Evolutionary conservation across 37 sponge, comb jelly and placozoan species (phyloP).

Genomic region (Geodia barretti): DNA sequence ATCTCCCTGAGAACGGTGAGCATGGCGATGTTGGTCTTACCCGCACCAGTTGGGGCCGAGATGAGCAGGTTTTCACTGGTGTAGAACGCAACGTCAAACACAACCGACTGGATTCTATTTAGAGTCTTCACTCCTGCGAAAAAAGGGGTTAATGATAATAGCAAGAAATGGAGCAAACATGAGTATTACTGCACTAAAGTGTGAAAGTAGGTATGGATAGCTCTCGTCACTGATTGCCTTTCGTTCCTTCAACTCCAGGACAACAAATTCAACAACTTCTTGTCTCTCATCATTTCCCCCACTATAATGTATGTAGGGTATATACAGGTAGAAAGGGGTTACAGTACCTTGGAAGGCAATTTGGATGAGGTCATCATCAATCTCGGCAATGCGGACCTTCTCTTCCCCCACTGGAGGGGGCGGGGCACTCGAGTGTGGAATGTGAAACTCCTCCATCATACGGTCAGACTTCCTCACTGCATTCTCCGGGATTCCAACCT

Average conservation of each 20-base stretch:
- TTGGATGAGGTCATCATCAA: constrained; percentile 52
- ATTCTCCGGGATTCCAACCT: constrained; percentile 63
- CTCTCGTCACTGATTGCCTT: not conserved
- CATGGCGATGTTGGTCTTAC: constrained; percentile 99
- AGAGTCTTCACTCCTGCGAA: constrained; percentile 82
- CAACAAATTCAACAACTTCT: too few relatives aligned
- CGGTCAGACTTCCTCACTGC: constrained; percentile 33
- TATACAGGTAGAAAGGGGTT: too few relatives aligned
- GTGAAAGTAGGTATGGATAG: not conserved
- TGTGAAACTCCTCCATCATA: constrained; percentile 76
- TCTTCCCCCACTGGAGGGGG: constrained; percentile 70
- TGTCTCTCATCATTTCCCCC: too few relatives aligned
- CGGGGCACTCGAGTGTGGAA: constrained; percentile 66
- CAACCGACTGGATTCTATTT: constrained; percentile 90
- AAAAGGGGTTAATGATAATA: too few relatives aligned
- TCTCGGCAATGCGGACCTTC: constrained; percentile 43
- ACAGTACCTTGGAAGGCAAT: not conserved
- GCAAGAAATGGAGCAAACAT: not conserved
- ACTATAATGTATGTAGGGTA: too few relatives aligned
- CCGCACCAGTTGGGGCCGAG: constrained; percentile 98
- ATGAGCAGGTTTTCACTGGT: constrained; percentile 96
- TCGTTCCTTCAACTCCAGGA: too few relatives aligned
- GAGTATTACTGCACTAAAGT: not conserved
- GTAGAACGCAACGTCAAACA: constrained; percentile 87
- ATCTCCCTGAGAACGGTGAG: constrained; percentile 81